Conservation (phyloP, 1,140 invertebrate genomes). For the Musca vetustissima region DNA sequence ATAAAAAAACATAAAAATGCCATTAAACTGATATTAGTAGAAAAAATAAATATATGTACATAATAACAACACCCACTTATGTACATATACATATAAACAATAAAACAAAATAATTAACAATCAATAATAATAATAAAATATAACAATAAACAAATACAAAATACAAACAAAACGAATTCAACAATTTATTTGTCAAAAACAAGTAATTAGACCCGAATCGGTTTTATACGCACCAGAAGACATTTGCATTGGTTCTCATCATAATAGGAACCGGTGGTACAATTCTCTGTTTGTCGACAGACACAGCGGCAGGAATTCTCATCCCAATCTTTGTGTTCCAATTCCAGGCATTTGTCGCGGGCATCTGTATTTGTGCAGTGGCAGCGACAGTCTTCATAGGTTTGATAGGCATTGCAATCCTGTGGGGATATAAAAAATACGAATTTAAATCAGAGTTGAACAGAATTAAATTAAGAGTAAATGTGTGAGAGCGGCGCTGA, state of each 20-base stretch:
- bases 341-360: slow-evolving; percentile 59
- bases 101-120: slow-evolving; percentile 7
- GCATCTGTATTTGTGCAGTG: slow-evolving; percentile 66
- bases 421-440: slow-evolving; percentile 30
- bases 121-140: not conserved
- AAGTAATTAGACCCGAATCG: not conserved
- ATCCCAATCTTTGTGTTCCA: slow-evolving; percentile 64
- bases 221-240: slow-evolving; percentile 41
- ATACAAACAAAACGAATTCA: not conserved
- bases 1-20: too few relatives aligned
- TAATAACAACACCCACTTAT: not conserved
- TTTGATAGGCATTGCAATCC: slow-evolving; percentile 64
- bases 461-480: too few relatives aligned
- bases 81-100: not conserved
- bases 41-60: too few relatives aligned
- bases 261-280: slow-evolving; percentile 64
- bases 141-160: slow-evolving; percentile 11
- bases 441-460: too few relatives aligned
- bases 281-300: slow-evolving; percentile 60
- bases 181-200: not conserved
- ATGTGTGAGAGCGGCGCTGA: too few relatives aligned
- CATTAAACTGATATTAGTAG: too few relatives aligned
- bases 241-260: slow-evolving; percentile 65
- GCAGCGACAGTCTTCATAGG: slow-evolving; percentile 56
- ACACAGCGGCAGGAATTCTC: slow-evolving; percentile 61